Evolutionary conservation across 2,888 invertebrate genomes (phyloP), one percentile per base, ranked within the genome.

Genomic region (Drosophila cognata): DNA sequence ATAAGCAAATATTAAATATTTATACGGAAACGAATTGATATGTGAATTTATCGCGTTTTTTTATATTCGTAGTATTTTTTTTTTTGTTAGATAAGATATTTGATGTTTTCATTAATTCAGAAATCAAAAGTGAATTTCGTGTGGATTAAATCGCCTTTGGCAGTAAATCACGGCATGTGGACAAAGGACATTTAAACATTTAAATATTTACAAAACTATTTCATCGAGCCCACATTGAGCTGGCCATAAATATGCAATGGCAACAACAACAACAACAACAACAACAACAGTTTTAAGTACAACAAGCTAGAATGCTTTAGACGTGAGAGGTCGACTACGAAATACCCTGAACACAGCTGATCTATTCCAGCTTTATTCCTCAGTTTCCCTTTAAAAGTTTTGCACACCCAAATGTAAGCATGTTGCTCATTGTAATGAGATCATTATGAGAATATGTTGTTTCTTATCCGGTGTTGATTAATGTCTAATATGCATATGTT

Each of bases 171-270:
- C 77, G 62, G 36, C 55, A 50, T 58, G n/a, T 67, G 65, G 13
- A 71, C 50, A 61, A 29, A 13, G 18, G 18, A 28, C 46, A 31
- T 38, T n/a, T 28, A 67, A 75, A 28, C 46, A 31, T 38, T n/a
- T 28, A 67, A 75, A 75, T 76, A 75, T 78, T 78, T 63, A 58
- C 48, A 67, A 78, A 74, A 79, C 74, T 70, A 63, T 77, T 65
- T 65, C 61, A 62, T 38, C 51, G 52, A 43, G 35, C 46, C 52
- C 56, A 57, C 60, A 55, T 55, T 66, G 62, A 62, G 57, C 73
- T 66, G 67, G 10, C 36, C 52, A 69, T 65, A 75, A 70, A 77
- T 72, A 61, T 61, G 58, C 36, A 67, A 67, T 21, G 28, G 29
- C 66, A 67, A 35, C 43, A 72, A 36, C 21, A 63, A 28, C 36